These are phyloP conservation scores for Embidobia sp. DNA, from an alignment of 2,888 invertebrate genomes.

Conservation along the genomic window DNA sequence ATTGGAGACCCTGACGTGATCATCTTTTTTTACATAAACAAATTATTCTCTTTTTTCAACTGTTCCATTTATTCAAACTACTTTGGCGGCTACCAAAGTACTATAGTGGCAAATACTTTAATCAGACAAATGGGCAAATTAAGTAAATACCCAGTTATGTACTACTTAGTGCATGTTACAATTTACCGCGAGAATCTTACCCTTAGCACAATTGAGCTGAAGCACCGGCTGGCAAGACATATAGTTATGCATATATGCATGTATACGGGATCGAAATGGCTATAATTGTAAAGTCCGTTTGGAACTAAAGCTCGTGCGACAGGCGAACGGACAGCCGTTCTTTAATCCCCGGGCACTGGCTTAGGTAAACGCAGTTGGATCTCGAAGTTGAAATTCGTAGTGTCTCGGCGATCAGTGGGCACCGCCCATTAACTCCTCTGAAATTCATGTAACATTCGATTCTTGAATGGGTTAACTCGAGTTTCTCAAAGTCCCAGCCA, in stretches of 20 bases:
- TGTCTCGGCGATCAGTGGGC: slow-evolving; percentile 47
- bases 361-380: slow-evolving; percentile 49
- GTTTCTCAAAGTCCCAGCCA: slow-evolving; percentile 59
- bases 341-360: slow-evolving; percentile 54
- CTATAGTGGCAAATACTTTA: neutral
- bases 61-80: too few relatives aligned
- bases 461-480: slow-evolving; percentile 70
- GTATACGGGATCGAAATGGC: slow-evolving; percentile 45
- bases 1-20: too few relatives aligned
- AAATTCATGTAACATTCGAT: slow-evolving; percentile 72
- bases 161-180: neutral
- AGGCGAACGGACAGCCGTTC: slow-evolving; percentile 51
- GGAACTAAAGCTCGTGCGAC: slow-evolving; percentile 45
- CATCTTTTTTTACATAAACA: too few relatives aligned
- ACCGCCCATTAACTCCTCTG: slow-evolving; percentile 64
- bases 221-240: slow-evolving; percentile 29
- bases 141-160: neutral
- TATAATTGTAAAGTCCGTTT: slow-evolving; percentile 55
- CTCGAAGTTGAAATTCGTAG: slow-evolving; percentile 50
- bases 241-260: slow-evolving; percentile 53
- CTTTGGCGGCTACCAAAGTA: too few relatives aligned
- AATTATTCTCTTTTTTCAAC: too few relatives aligned
- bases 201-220: slow-evolving; percentile 32
- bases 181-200: slow-evolving; percentile 38
- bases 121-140: neutral